A percentile compares a stretch with the other conserved stretches of the same genome.
Conservation (phyloP, 2,888 invertebrate genomes). For the Sialis fuliginosa region DNA sequence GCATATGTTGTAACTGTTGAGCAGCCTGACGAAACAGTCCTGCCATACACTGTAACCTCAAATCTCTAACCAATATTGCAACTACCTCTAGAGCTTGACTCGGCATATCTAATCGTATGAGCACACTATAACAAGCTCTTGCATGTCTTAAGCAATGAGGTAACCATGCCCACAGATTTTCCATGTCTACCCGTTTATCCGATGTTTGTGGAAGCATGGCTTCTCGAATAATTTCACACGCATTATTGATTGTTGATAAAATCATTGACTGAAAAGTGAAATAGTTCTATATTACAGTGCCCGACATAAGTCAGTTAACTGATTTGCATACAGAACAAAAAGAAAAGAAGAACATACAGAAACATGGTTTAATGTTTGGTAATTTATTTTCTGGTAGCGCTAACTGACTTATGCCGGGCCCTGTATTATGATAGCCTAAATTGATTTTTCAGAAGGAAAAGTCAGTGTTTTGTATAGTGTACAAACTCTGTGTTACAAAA, state of each 20-base stretch:
- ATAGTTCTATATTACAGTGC: conserved; percentile 10
- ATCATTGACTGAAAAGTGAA: conserved; percentile 48
- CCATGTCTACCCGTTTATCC: conserved; percentile 33
- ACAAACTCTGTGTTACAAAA: no score
- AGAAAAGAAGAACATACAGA: no score
- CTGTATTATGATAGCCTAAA: no score
- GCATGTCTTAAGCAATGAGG: conserved; percentile 68
- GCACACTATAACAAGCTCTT: conserved; percentile 58
- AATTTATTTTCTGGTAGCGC: no score
- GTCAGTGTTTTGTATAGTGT: no score
- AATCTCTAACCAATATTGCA: conserved; percentile 68
- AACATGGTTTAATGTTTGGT: no score
- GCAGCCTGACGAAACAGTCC: conserved; percentile 72
- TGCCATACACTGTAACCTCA: conserved; percentile 71
- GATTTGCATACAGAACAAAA: no score
- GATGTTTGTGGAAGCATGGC: conserved; percentile 50
- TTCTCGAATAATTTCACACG: conserved; percentile 52
- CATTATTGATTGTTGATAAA: conserved; percentile 54
- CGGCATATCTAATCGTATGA: conserved; percentile 73
- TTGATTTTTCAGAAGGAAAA: no score
- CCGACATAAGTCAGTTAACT: no score
- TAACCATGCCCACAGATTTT: conserved; percentile 45
- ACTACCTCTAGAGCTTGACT: conserved; percentile 75
- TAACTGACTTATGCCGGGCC: no score
- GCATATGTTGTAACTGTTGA: conserved; percentile 53